Conservation (phyloP, 2,888 invertebrate genomes). For the Idaea straminata region DNA sequence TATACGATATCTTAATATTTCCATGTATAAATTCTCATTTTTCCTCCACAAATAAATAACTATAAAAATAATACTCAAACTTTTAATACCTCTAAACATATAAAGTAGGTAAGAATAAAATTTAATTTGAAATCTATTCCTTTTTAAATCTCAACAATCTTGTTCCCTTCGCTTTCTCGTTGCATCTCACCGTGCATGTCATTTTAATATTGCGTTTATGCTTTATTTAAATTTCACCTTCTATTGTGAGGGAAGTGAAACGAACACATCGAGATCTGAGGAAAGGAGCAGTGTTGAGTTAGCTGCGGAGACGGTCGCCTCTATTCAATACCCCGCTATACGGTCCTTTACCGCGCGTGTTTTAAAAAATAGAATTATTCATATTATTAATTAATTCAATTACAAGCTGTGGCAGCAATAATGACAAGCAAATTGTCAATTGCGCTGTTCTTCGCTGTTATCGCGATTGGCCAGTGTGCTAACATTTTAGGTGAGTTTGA, state of each 20-base stretch:
- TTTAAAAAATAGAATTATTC: slow-evolving; percentile 43
- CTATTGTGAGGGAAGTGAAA: slow-evolving; percentile 77
- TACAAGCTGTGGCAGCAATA: slow-evolving; percentile 36
- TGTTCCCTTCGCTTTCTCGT: slow-evolving; percentile 53
- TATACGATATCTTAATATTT: no score
- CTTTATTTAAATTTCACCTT: slow-evolving; percentile 80
- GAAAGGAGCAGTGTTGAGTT: slow-evolving; percentile 69
- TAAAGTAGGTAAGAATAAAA: neutral
- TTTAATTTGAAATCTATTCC: neutral
- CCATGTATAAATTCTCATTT: no score
- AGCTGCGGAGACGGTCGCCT: slow-evolving; percentile 66
- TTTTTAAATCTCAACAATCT: neutral
- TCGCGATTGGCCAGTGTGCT: slow-evolving; percentile 54
- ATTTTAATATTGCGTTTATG: slow-evolving; percentile 64
- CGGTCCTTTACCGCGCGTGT: slow-evolving; percentile 37
- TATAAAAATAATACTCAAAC: no score
- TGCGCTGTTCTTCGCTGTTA: slow-evolving; percentile 50
- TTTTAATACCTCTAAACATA: no score
- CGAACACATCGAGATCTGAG: slow-evolving; percentile 65
- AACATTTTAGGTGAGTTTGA: slow-evolving; percentile 73
- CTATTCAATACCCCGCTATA: slow-evolving; percentile 41
- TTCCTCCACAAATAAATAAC: no score
- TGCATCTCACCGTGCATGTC: slow-evolving; percentile 72
- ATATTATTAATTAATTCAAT: slow-evolving; percentile 23
- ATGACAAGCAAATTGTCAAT: slow-evolving; percentile 66